Percentiles rank a stretch among this genome's conserved stretches.
Evolutionary conservation across 2,113 vertebrate species (phyloP).

Genomic region (Thryonomys swinderianus): DNA sequence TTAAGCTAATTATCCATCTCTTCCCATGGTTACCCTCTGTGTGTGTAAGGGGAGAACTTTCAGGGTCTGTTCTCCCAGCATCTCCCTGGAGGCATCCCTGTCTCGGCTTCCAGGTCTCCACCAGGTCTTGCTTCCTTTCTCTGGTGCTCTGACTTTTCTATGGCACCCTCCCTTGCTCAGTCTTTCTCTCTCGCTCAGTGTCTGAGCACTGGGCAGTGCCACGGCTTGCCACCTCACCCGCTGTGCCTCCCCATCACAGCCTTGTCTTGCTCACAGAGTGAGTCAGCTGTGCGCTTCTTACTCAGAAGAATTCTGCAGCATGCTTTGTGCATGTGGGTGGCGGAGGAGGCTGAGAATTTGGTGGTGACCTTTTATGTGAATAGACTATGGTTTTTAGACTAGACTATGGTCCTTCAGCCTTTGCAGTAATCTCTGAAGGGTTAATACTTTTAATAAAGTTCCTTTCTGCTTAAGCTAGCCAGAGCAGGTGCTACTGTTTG

Average conservation of each 20-base stretch:
- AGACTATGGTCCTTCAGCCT: neutral
- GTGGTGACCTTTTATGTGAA: neutral
- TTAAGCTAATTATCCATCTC: neutral
- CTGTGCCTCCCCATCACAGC: fast-evolving
- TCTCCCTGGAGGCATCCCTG: neutral
- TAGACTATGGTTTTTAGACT: neutral
- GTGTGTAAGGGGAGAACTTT: neutral
- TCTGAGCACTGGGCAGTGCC: neutral
- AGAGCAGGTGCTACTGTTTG: neutral
- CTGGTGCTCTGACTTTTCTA: neutral
- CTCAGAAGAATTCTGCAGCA: neutral
- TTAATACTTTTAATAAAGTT: neutral
- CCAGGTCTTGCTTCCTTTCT: too few species aligned
- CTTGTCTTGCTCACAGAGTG: neutral
- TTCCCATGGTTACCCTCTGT: neutral
- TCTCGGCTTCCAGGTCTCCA: neutral
- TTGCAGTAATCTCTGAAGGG: neutral
- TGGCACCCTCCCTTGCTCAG: neutral
- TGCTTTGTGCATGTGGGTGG: neutral
- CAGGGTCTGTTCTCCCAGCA: neutral
- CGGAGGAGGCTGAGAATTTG: neutral
- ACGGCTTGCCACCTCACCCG: too few species aligned
- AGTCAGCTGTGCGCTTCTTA: too few species aligned
- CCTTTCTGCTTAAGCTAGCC: neutral
- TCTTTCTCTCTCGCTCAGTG: neutral